Conservation (phyloP, 2,888 invertebrate species). For the Lypha dubia region DNA sequence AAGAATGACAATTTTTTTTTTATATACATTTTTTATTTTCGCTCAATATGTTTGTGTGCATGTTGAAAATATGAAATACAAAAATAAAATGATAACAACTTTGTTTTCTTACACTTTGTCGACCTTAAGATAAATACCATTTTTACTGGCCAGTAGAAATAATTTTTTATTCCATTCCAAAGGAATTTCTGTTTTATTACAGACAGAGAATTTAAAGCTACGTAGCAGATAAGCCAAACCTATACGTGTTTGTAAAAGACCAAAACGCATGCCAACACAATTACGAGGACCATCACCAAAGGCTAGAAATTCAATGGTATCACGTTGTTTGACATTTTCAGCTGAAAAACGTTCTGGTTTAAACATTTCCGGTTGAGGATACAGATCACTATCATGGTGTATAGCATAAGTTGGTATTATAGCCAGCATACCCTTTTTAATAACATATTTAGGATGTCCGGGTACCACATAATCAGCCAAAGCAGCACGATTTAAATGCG, state of each 20-base stretch:
- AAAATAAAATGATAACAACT: constrained; percentile 5
- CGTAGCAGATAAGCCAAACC: constrained; percentile 77
- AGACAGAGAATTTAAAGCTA: constrained; percentile 76
- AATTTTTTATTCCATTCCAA: constrained; percentile 27
- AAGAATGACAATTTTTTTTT: too few species aligned
- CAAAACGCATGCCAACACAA: constrained; percentile 81
- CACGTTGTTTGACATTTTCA: constrained; percentile 84
- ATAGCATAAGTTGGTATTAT: constrained; percentile 82
- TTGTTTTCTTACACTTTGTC: constrained; percentile 5
- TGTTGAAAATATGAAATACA: background rate
- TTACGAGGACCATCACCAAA: constrained; percentile 81
- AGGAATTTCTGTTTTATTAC: constrained; percentile 63
- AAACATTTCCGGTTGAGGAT: constrained; percentile 85
- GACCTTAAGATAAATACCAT: constrained; percentile 55
- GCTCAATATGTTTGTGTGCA: too few species aligned
- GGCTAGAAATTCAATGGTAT: constrained; percentile 79
- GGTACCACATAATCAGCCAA: constrained; percentile 84
- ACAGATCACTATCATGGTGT: constrained; percentile 84
- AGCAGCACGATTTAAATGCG: constrained; percentile 84
- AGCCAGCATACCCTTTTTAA: constrained; percentile 81
- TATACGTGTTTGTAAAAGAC: constrained; percentile 78
- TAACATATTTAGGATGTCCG: constrained; percentile 83
- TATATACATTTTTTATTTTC: too few species aligned
- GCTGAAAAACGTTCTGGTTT: constrained; percentile 86
- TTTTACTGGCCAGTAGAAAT: constrained; percentile 36